Base-by-base conservation (phyloP, 2,888 invertebrate species). In the Aricia artaxerxes region DNA sequence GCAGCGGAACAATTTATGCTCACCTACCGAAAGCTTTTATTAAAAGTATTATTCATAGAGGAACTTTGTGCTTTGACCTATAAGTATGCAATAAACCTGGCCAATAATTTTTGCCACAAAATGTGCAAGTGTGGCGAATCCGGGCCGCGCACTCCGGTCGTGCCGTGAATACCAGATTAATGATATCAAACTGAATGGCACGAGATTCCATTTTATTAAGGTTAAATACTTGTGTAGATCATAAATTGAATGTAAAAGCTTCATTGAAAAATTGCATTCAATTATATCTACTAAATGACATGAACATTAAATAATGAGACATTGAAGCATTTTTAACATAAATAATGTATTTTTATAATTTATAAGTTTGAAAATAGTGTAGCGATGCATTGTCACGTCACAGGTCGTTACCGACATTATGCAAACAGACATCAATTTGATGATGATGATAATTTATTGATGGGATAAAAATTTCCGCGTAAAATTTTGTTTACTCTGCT, bases 21-120 rank as follows among this genome's bases (percentile, higher is more conserved):
- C 35, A 69, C 13, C 69, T 38, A 35, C 69, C 16, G 69, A 73
- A 73, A n/a, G 73, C 73, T 73, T 73, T 73, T 49, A 78, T 38
- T 77, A 57, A 77, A 49, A 53, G 31, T 77, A 57, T 77, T 77
- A 77, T 57, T 77, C 57, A 77, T 77, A 77, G 44, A 57, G 31
- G 53, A 77, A 77, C 76, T 49, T 53, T 49, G 49, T 76, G 40
- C 73, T 73, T 73, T 73, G 73, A 44, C 40, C 73, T 40, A 73
- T 73, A 73, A 44, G 73, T 44, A 44, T 69, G 69, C 69, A 69
- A 69, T 69, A 69, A 69, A 69, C 69, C 69, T 69, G 35, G 13
- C 69, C 69, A 69, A 69, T 69, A 69, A 69, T 69, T 69, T 69
- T 69, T 69, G 35, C 69, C 69, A 69, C 35, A 69, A 38, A 69